phyloP scores from a whole-genome alignment of 2,888 invertebrate genomes.

The Atrina japonica region DNA sequence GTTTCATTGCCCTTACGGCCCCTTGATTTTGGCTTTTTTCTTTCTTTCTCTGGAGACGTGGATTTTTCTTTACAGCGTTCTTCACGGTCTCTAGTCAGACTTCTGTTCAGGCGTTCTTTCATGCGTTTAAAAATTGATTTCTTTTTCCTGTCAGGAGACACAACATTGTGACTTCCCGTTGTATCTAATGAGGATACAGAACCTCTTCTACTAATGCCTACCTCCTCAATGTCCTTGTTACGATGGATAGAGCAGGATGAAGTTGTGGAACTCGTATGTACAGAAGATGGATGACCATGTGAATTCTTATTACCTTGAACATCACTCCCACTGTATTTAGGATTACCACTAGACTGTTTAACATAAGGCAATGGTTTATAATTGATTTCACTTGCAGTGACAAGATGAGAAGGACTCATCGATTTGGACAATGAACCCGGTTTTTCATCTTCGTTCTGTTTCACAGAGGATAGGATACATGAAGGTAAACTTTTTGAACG shows the following conservation, averaged over 20 bases:
- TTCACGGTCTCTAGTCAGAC: conserved; percentile 41
- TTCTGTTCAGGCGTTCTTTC: conserved; percentile 60
- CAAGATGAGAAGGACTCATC: conserved; percentile 27
- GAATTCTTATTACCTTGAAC: too few relatives aligned
- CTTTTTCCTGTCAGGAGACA: conserved; percentile 57
- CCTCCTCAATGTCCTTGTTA: conserved; percentile 1
- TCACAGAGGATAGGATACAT: conserved; percentile 30
- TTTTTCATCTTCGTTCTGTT: conserved; percentile 16
- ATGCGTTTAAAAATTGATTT: conserved; percentile 67
- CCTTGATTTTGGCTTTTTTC: conserved; percentile 28
- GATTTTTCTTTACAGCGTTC: conserved; percentile 11
- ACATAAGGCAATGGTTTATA: too few relatives aligned
- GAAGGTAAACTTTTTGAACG: conserved; percentile 37
- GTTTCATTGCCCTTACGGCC: conserved; percentile 5
- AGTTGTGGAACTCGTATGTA: background rate
- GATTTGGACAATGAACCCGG: conserved; percentile 22
- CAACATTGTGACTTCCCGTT: conserved; percentile 4
- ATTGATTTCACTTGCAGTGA: too few relatives aligned
- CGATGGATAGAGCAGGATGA: too few relatives aligned
- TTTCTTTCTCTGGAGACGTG: conserved; percentile 19
- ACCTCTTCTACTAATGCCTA: conserved; percentile 8
- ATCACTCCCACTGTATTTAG: too few relatives aligned
- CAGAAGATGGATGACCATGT: too few relatives aligned
- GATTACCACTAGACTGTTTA: too few relatives aligned
- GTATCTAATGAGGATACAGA: conserved; percentile 40